phyloP scores from a whole-genome alignment of 2,888 invertebrate species.

The Agriotes lineatus region DNA sequence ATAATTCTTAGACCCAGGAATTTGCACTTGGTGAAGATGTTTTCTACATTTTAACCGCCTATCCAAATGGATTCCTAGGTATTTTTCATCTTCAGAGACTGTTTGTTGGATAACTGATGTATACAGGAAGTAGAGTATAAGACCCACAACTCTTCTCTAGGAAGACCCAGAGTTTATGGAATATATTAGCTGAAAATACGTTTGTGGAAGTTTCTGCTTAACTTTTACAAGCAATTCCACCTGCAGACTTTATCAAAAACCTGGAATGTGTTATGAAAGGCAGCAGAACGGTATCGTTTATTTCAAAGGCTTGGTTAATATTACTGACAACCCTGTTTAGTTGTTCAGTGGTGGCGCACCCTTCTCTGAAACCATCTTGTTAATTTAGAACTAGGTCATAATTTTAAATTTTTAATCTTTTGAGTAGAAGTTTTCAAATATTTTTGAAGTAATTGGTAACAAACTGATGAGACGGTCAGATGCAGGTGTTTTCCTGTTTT shows the following conservation, averaged over 20 bases:
- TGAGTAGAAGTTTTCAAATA: not conserved
- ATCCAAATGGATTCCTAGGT: too few species aligned
- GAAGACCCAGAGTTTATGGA: not conserved
- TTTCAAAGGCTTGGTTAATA: conserved; percentile 4
- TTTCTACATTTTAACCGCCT: too few species aligned
- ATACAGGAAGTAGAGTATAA: not conserved
- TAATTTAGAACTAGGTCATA: not conserved
- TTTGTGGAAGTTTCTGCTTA: not conserved
- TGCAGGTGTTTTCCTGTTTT: too few species aligned
- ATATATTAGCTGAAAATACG: not conserved
- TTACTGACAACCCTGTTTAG: not conserved
- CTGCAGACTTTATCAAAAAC: not conserved
- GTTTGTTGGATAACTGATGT: not conserved
- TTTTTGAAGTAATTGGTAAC: not conserved
- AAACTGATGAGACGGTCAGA: not conserved
- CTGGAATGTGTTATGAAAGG: not conserved
- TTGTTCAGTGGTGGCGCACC: not conserved
- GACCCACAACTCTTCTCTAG: not conserved
- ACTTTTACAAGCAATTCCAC: not conserved
- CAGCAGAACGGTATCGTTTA: not conserved
- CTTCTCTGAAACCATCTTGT: not conserved
- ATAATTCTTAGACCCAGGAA: too few species aligned
- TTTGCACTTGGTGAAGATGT: too few species aligned
- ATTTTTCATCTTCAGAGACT: too few species aligned
- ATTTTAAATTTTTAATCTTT: too few species aligned